Conservation (phyloP, 2,113 vertebrate species). For the Nesoenas mayeri region DNA sequence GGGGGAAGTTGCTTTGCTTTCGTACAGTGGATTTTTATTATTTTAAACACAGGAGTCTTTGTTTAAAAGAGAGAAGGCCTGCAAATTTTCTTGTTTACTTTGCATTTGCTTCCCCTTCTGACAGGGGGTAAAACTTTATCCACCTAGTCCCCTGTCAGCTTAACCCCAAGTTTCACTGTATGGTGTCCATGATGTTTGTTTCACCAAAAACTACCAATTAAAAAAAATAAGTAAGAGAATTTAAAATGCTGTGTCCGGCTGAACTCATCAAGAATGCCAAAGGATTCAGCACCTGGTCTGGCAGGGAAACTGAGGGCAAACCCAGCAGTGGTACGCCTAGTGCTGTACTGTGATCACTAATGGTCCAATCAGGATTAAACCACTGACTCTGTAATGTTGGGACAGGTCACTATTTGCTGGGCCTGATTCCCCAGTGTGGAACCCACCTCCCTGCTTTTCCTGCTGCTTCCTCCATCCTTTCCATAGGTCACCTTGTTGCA, state of each 20-base stretch:
- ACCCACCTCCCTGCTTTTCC: not conserved
- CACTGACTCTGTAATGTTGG: not conserved
- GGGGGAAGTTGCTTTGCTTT: conserved; percentile 36
- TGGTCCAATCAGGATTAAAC: not conserved
- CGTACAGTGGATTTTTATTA: conserved; percentile 50
- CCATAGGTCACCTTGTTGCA: not conserved
- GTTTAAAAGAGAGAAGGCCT: conserved; percentile 61
- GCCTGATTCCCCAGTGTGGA: not conserved
- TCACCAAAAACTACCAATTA: not conserved
- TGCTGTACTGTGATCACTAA: not conserved
- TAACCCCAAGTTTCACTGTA: not conserved
- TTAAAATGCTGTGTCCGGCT: not conserved
- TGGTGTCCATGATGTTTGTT: not conserved
- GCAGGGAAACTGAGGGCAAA: not conserved
- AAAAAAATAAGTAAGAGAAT: fast-evolving
- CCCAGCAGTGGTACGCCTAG: not conserved
- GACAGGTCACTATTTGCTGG: not conserved
- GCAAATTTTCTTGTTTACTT: conserved; percentile 55
- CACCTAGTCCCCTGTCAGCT: not conserved
- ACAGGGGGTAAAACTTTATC: conserved; percentile 14
- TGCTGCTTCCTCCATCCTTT: not conserved
- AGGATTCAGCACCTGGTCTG: not conserved
- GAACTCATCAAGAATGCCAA: not conserved
- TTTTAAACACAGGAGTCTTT: conserved; percentile 63
- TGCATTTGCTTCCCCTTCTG: conserved; percentile 40